phyloP scores from a whole-genome alignment of 2,113 vertebrate species.

The Zosterops borbonicus region DNA sequence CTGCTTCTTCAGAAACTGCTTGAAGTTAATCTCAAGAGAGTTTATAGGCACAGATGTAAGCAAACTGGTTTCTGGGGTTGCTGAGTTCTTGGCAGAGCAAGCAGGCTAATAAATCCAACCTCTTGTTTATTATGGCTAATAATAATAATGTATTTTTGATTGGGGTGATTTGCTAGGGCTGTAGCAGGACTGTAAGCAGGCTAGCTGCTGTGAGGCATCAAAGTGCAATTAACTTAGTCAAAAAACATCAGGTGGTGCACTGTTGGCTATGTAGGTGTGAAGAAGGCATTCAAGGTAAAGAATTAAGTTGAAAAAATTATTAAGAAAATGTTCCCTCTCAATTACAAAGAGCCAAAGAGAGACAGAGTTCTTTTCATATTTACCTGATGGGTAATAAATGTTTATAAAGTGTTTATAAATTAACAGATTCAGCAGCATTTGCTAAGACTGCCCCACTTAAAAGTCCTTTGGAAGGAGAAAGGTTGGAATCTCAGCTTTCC shows the following conservation, averaged over 20 bases:
- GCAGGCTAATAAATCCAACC: background rate
- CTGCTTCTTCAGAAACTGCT: background rate
- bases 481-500: background rate
- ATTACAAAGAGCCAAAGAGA: background rate
- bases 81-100: background rate
- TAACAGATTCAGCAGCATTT: background rate
- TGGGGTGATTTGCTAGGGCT: background rate
- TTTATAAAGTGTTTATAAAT: background rate
- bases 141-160: background rate
- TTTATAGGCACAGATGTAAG: rapidly evolving
- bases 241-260: background rate
- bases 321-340: background rate
- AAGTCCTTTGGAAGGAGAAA: background rate
- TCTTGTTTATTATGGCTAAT: background rate
- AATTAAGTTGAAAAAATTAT: background rate
- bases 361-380: background rate
- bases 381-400: background rate
- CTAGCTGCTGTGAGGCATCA: background rate
- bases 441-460: background rate
- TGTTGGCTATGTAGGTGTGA: background rate
- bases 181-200: background rate
- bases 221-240: background rate
- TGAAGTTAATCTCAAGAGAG: background rate
- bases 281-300: background rate
- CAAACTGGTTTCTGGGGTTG: background rate